These are phyloP conservation scores for Tachysurus fulvidraco DNA, from an alignment of 2,113 vertebrate species.

Conservation along the genomic window DNA sequence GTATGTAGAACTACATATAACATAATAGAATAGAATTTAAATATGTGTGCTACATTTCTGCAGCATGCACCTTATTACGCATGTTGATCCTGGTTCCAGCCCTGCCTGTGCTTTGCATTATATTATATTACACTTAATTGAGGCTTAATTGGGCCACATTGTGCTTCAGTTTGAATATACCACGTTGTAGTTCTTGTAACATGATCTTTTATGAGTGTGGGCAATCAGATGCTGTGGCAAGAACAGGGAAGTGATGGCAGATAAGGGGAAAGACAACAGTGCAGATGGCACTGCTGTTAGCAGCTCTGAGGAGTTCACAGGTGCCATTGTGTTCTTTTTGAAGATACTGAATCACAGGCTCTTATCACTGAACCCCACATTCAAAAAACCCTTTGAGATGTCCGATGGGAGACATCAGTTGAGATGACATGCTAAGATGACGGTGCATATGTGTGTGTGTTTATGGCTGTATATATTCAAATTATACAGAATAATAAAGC, in stretches of 20 bases:
- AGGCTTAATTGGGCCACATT: neutral
- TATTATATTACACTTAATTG: neutral
- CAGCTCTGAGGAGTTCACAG: conserved; percentile 53
- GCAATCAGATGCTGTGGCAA: conserved; percentile 61
- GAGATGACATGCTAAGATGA: conserved; percentile 31
- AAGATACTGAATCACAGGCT: conserved; percentile 55
- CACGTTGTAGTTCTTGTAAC: conserved; percentile 13
- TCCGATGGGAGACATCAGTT: conserved; percentile 31
- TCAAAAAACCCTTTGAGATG: conserved; percentile 62
- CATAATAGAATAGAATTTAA: neutral
- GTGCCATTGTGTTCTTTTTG: conserved; percentile 64
- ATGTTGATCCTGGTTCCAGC: neutral
- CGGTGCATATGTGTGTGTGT: neutral
- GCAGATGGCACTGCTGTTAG: conserved; percentile 55
- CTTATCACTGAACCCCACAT: conserved; percentile 63
- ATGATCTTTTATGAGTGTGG: conserved; percentile 63
- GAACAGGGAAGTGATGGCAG: conserved; percentile 65
- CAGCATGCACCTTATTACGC: neutral
- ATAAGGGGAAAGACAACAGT: conserved; percentile 58
- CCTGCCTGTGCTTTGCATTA: neutral
- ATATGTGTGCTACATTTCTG: neutral
- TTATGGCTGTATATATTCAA: neutral
- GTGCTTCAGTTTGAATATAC: conserved; percentile 60
- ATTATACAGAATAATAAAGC: neutral
- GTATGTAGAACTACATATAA: neutral